Evolutionary conservation across 2,113 vertebrate genomes (phyloP), one percentile per base, ranked within the genome.

Genomic region (Salvelinus namaycush): DNA sequence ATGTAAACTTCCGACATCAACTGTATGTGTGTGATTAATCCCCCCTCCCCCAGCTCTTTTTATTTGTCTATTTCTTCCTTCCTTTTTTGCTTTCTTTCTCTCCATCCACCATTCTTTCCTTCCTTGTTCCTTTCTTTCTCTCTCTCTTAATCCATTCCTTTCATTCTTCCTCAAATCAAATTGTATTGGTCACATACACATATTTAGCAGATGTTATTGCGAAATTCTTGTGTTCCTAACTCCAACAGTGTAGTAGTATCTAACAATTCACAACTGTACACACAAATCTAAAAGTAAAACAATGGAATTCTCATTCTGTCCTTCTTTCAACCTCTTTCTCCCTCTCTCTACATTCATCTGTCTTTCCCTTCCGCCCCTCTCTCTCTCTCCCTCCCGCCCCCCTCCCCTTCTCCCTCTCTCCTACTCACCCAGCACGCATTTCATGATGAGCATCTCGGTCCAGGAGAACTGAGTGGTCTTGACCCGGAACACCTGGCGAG

Each of bases 391-490:
- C 65, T 67, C 26, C 27, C 26, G 6, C 9, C 5, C 2, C 1
- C 13, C 16, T 7, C 27, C 5, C 13, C 5, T 7, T 24, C 24
- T 6, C 27, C 22, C 31, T 39, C 29, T 54, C 68, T 22, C 3
- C 18, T 68, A 86, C 96, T 97, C 93, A 98, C 97, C 97, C 84
- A 99, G 79, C 51, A 99, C 96, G 97, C 97, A 99, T 83, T 98
- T 98, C 96, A 99, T 98, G 91, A 99, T 99, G 87, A 99, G 91
- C 92, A 99, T 86, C 90, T 99, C 97, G 0, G 97, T 99, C 97
- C 97, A 99, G 39, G 97, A 97, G 91, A 99, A 99, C 88, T 96
- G 96, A 3, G 97, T 98, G 69, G 97, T 99, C 93, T 99, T 99
- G 80, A 99, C 95, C 81, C 97, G 88, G 91, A 99, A 99, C 86